Conservation (phyloP, 2,888 invertebrate genomes). For the Megamerina dolium region DNA sequence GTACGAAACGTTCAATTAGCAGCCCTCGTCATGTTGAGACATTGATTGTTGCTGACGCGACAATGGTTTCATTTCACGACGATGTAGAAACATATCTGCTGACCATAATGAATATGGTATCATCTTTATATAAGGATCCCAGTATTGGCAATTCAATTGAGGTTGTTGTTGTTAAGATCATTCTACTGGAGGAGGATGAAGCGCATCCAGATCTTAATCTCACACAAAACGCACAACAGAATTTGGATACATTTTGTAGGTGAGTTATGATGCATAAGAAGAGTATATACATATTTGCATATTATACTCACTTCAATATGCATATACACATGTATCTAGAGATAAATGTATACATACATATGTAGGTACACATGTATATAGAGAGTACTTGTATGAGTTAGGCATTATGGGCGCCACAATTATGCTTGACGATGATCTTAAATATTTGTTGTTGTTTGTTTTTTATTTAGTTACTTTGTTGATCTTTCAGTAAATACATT, state of each 20-base stretch:
- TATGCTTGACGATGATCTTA: not conserved
- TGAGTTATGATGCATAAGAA: conserved; percentile 27
- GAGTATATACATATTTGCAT: not conserved
- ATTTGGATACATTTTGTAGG: conserved; percentile 76
- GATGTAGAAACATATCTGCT: conserved; percentile 80
- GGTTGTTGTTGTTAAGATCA: conserved; percentile 80
- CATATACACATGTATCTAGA: not conserved
- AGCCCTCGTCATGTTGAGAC: conserved; percentile 76
- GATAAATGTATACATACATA: not conserved
- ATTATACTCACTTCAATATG: not conserved
- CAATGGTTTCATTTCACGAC: conserved; percentile 82
- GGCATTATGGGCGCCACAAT: conserved; percentile 15
- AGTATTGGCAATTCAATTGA: conserved; percentile 87
- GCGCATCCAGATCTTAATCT: conserved; percentile 61
- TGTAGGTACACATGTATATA: not conserved
- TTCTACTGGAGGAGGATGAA: conserved; percentile 60
- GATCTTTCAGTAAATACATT: too few relatives aligned
- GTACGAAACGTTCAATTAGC: conserved; percentile 62
- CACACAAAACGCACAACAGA: conserved; percentile 75
- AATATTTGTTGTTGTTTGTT: conserved; percentile 1
- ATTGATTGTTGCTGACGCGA: conserved; percentile 78
- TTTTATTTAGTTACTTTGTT: not conserved
- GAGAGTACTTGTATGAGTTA: not conserved
- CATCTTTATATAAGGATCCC: conserved; percentile 77
- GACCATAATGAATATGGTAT: conserved; percentile 91